phyloP scores from a whole-genome alignment of 2,113 vertebrate genomes.

The Psilopogon haemacephalus region DNA sequence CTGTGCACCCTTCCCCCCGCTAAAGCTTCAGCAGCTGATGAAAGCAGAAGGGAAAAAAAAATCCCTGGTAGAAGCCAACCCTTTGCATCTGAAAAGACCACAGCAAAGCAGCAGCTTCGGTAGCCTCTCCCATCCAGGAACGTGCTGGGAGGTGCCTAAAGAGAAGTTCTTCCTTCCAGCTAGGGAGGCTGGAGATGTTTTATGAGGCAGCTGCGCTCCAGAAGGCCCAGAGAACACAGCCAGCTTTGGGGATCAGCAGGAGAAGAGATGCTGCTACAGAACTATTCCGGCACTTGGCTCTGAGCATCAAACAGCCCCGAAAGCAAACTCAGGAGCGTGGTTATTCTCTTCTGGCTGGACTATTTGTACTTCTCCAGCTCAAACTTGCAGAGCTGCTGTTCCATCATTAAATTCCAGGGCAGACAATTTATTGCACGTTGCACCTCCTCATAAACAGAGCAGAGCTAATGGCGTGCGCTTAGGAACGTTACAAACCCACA shows the following conservation, averaged over 20 bases:
- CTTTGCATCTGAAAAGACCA: not conserved
- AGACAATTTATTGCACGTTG: conserved; percentile 38
- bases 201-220: not conserved
- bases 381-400: conserved; percentile 34
- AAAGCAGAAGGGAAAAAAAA: not conserved
- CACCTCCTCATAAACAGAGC: conserved; percentile 16
- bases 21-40: not conserved
- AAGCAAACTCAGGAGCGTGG: not conserved
- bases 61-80: not conserved
- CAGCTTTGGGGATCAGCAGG: not conserved
- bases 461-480: not conserved
- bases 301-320: conserved; percentile 12
- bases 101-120: not conserved
- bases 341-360: conserved; percentile 42
- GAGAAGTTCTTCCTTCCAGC: not conserved
- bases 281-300: not conserved
- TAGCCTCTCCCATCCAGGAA: not conserved
- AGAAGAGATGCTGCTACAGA: not conserved
- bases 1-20: not conserved
- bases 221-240: not conserved
- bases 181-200: not conserved
- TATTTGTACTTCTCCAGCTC: conserved; percentile 52
- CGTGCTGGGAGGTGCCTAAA: not conserved
- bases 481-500: not conserved
- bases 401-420: conserved; percentile 59